phyloP scores from a whole-genome alignment of 2,797 vertebrate species.

The Strix occidentalis region DNA sequence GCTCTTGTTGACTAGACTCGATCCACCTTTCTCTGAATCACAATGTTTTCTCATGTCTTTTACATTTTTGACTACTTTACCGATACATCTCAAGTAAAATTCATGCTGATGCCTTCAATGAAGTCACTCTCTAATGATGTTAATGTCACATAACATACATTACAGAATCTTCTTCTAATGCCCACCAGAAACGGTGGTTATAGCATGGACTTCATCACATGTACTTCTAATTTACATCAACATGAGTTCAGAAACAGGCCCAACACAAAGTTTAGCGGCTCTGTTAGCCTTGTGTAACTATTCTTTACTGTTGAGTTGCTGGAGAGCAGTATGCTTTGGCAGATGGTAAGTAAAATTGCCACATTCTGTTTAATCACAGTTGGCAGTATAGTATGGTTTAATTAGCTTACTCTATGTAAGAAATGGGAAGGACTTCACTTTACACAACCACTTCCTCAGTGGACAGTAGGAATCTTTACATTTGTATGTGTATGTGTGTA shows the following conservation, averaged over 20 bases:
- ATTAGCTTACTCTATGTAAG: slow-evolving; percentile 48
- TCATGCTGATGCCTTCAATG: neutral
- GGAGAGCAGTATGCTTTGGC: neutral
- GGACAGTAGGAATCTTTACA: slow-evolving; percentile 63
- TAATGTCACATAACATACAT: neutral
- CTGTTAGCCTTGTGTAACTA: neutral
- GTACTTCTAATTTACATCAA: neutral
- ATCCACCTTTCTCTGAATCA: neutral
- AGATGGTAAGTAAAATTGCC: slow-evolving; percentile 23
- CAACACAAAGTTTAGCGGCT: neutral
- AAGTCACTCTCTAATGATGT: neutral
- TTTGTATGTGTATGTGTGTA: slow-evolving; percentile 9
- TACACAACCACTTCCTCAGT: slow-evolving; percentile 39
- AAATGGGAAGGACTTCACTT: slow-evolving; percentile 48
- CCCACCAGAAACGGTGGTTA: neutral
- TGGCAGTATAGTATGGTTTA: slow-evolving; percentile 66
- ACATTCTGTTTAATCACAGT: slow-evolving; percentile 27
- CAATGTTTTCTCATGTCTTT: neutral
- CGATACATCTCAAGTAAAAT: neutral
- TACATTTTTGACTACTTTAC: neutral
- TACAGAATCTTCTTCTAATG: neutral
- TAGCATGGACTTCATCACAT: neutral
- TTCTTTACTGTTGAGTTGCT: neutral
- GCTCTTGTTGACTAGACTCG: neutral
- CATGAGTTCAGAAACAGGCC: neutral